Base-by-base conservation (phyloP, 2,113 vertebrate species). In the Oryzias melastigma region DNA sequence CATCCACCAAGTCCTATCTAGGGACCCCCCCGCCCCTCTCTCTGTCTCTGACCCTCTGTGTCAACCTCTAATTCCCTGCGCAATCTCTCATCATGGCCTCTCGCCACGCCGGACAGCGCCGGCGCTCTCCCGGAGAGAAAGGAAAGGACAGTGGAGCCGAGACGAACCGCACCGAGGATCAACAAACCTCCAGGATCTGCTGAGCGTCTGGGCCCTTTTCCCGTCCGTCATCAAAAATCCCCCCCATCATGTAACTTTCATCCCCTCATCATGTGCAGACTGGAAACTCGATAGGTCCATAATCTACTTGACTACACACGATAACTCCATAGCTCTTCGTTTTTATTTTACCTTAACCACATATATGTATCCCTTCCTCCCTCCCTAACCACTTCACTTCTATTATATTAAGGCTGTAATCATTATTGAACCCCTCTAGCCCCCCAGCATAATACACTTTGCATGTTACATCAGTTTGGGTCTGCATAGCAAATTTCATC, bases 391-490 rank as follows among this genome's bases (percentile, higher is more conserved):
- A 76, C 73, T 80, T 85, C 77, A 79, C 12, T 77, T 84, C 65
- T 87, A 91, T 92, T 93, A 91, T 87, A 92, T 92, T 91, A 90
- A 73, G 84, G 90, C 84, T 90, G 85, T 93, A 93, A 94, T 94
- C 90, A 93, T 91, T 93, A 95, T 88, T 91, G 92, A 95, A 91
- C 83, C 91, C 90, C 90, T 93, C 91, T 90, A 87, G 67, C 92
- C 85, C 83, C n/a, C 84, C 90, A 87, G 88, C 90, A 83, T 88
- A 92, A 93, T 92, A 91, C 88, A 89, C 91, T 91, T 51, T 92
- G 90, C 89, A 89, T 68, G 88, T 93, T 94, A 93, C 91, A 93
- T 93, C 86, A 92, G 92, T 90, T 94, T 93, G 89, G 90, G 90
- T 76, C 83, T 91, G 89, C 92, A 84, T 83, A 78, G 84, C 71